These are phyloP conservation scores for Fundulus diaphanus DNA, from an alignment of 2,797 vertebrate genomes.

Conservation along the genomic window DNA sequence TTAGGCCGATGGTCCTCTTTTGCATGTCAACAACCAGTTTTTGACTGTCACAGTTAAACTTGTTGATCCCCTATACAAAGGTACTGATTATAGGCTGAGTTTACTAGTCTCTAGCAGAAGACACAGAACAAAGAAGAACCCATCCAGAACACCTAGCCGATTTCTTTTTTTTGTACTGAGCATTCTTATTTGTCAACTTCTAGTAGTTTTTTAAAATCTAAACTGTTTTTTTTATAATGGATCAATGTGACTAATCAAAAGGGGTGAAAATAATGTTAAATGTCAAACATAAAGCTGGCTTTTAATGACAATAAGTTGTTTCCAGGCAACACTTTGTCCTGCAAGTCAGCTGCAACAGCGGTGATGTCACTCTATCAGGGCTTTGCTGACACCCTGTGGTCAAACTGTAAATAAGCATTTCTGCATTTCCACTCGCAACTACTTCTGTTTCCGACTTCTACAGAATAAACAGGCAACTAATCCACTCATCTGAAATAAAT, in stretches of 20 bases:
- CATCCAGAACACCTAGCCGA: too few species aligned
- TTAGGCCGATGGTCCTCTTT: too few species aligned
- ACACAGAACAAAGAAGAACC: too few species aligned
- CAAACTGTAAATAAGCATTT: neutral
- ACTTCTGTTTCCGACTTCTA: neutral
- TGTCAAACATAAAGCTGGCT: too few species aligned
- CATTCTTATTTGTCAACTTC: neutral
- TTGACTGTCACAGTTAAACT: too few species aligned
- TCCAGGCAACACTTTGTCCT: neutral
- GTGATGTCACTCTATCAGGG: neutral
- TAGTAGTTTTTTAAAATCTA: neutral
- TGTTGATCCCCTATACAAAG: too few species aligned
- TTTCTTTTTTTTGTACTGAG: too few species aligned
- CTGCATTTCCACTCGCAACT: neutral
- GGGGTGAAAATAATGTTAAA: neutral
- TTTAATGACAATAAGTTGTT: neutral
- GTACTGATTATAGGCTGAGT: too few species aligned
- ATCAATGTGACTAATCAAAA: neutral
- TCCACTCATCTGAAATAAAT: neutral
- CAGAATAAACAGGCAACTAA: neutral
- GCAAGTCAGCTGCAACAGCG: neutral
- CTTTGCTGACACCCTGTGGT: slow-evolving; percentile 62
- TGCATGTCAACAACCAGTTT: too few species aligned
- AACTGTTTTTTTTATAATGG: neutral
- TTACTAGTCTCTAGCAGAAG: too few species aligned